phyloP scores from a whole-genome alignment of 2,797 vertebrate genomes.

The Scolopax bukidnonensis region DNA sequence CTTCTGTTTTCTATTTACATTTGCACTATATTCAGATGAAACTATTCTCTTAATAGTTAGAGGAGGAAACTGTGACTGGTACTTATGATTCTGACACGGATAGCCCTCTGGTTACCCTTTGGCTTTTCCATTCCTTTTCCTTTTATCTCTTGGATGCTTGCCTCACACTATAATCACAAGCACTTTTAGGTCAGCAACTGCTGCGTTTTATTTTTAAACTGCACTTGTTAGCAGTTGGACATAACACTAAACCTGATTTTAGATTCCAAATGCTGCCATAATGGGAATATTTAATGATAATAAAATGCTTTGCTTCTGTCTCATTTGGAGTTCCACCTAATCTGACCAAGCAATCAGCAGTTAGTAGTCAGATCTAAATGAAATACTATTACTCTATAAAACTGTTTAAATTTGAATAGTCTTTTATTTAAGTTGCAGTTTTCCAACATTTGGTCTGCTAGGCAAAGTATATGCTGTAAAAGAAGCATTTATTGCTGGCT shows the following conservation, averaged over 20 bases:
- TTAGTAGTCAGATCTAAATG: slow-evolving; percentile 23
- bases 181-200: slow-evolving; percentile 47
- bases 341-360: slow-evolving; percentile 33
- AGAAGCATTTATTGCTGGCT: neutral
- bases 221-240: slow-evolving; percentile 30
- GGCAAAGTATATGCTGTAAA: slow-evolving; percentile 25
- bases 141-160: slow-evolving; percentile 50
- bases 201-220: slow-evolving; percentile 53
- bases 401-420: slow-evolving; percentile 17
- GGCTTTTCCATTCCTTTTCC: slow-evolving; percentile 3
- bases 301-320: slow-evolving; percentile 8
- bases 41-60: neutral
- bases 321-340: slow-evolving; percentile 27
- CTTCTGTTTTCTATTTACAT: neutral
- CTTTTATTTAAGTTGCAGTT: slow-evolving; percentile 51
- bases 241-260: neutral
- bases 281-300: slow-evolving; percentile 28
- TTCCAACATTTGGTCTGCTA: slow-evolving; percentile 18
- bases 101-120: neutral
- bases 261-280: slow-evolving; percentile 23
- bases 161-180: neutral
- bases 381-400: slow-evolving; percentile 43
- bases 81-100: neutral
- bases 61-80: neutral
- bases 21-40: neutral